phyloP scores from a whole-genome alignment of 2,888 invertebrate species.

The Drosophila monieri region DNA sequence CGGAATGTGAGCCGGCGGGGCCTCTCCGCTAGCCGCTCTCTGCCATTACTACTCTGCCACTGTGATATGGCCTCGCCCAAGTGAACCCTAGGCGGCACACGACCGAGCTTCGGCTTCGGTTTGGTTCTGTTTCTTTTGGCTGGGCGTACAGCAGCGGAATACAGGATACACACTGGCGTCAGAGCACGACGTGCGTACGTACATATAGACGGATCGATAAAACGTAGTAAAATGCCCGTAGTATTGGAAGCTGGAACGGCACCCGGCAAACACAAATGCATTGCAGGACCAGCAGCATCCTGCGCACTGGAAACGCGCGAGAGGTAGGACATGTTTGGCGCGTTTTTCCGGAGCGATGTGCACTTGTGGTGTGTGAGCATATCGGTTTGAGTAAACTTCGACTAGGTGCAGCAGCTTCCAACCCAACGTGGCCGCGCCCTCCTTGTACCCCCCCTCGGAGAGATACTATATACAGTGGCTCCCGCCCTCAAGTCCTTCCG shows the following conservation, averaged over 20 bases:
- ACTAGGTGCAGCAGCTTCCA: neutral
- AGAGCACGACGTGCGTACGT: slow-evolving; percentile 9
- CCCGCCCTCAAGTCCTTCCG: neutral
- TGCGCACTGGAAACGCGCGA: slow-evolving; percentile 80
- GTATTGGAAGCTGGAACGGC: slow-evolving; percentile 66
- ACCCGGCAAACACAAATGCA: slow-evolving; percentile 12
- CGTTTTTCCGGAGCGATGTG: slow-evolving; percentile 66
- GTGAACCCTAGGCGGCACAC: slow-evolving; percentile 13
- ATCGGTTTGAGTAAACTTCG: neutral
- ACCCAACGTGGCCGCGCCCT: neutral
- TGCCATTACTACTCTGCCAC: slow-evolving; percentile 42
- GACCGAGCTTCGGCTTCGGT: slow-evolving; percentile 25
- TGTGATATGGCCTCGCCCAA: slow-evolving; percentile 73
- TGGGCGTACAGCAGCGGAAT: slow-evolving; percentile 73
- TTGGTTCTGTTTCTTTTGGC: slow-evolving; percentile 54
- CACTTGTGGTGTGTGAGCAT: slow-evolving; percentile 19
- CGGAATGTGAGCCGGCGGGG: slow-evolving; percentile 76
- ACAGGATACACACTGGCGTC: slow-evolving; percentile 20
- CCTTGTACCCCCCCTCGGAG: neutral
- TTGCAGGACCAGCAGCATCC: slow-evolving; percentile 43
- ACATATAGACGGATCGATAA: slow-evolving; percentile 68
- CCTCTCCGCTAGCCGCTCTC: slow-evolving; percentile 7
- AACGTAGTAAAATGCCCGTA: slow-evolving; percentile 78
- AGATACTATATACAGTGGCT: too few relatives aligned
- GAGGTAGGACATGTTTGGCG: slow-evolving; percentile 83